Evolutionary conservation across 2,113 vertebrate species (phyloP), one percentile per base, ranked within the genome.

Genomic region (Vulpes lagopus): DNA sequence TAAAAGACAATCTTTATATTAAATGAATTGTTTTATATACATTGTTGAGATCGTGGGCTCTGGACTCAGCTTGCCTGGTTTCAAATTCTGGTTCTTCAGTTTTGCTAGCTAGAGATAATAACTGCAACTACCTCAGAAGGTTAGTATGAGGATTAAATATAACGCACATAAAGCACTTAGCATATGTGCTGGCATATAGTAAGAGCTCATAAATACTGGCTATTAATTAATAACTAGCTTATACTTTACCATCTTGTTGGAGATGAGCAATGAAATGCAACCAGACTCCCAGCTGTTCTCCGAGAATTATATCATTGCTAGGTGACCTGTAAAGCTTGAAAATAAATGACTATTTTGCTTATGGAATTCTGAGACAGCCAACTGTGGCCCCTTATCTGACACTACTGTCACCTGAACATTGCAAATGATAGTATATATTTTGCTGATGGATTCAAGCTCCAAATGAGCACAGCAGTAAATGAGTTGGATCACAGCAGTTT

Each of bases 341-440:
- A 95, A 91, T 32, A 94, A 96, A 78, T 82, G 76, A 88, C 60
- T 74, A 64, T 32, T 94, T 85, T 89, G 60, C 95, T 89, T 85
- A 93, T 4, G 38, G 78, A 69, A 81, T 94, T 93, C 91, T 74
- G 53, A 78, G 82, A 71, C 43, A 67, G 51, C 67, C 57, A 65
- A 38, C 8, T 81, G 23, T 95, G 71, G 69, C 11, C 43, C 89
- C 49, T 79, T 27, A 76, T 55, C 35, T 67, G 87, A 90, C 1
- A 49, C 53, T 71, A 60, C 0, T 79, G 15, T 25, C 81, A 78
- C 15, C 53, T 73, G 83, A 85, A 82, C n/a, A 38, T 20, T 73
- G 89, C 32, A 69, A 91, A 71, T 38, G 59, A 19, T 1, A 91
- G n/a, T 80, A 59, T 55, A 17, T 67, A 69, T 89, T 71, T 35